Percentiles rank a stretch among this genome's conserved stretches.
Evolutionary conservation across 2,113 vertebrate species (phyloP).

Genomic region (Mohoua ochrocephala): DNA sequence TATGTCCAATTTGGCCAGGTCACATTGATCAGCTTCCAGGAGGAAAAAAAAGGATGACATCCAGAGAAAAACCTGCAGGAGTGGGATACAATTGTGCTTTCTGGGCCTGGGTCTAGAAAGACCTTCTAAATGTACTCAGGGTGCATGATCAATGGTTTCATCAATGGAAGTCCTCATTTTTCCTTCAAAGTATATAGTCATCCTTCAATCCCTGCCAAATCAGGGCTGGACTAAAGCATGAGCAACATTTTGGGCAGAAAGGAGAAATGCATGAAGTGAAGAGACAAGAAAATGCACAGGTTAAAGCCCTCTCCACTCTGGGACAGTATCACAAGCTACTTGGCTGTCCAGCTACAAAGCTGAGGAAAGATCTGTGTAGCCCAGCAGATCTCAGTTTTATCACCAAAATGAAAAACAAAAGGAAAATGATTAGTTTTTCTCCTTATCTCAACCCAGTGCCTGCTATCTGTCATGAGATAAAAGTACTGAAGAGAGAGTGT

Average conservation of each 20-base stretch:
- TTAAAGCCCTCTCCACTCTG: background rate
- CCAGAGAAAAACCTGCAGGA: background rate
- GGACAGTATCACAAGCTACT: background rate
- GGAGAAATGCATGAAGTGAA: background rate
- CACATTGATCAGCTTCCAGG: background rate
- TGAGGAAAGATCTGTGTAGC: background rate
- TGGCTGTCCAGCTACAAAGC: background rate
- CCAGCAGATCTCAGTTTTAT: background rate
- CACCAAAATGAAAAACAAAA: background rate
- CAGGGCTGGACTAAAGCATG: background rate
- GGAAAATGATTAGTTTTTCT: background rate
- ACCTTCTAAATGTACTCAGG: background rate
- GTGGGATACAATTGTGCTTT: background rate
- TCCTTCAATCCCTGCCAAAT: background rate
- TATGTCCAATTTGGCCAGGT: background rate
- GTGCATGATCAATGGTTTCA: background rate
- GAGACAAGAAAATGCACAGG: background rate
- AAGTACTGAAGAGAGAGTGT: background rate
- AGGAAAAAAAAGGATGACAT: background rate
- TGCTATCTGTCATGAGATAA: background rate
- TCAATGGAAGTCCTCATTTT: background rate
- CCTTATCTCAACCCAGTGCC: background rate
- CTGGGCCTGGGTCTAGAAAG: background rate
- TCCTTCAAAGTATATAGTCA: background rate
- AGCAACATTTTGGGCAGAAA: background rate